A percentile compares a stretch with the other conserved stretches of the same genome.
phyloP scores from a whole-genome alignment of 2,888 invertebrate species.

The Antitype chi region DNA sequence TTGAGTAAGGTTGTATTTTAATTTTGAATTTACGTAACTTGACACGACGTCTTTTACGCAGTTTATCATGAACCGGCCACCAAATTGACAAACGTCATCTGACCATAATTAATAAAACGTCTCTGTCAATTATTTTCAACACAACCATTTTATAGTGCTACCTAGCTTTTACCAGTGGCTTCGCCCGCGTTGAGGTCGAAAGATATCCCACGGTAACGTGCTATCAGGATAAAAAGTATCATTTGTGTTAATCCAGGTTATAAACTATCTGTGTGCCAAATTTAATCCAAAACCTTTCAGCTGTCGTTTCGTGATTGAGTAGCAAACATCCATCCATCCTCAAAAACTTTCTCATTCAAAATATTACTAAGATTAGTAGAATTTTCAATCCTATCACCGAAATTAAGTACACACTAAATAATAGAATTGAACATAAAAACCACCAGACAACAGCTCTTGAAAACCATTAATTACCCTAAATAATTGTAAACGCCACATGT shows the following conservation, averaged over 20 bases:
- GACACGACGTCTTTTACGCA: background rate
- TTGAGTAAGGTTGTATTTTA: constrained; percentile 21
- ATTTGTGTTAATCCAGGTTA: too few species aligned
- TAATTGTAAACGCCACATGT: constrained; percentile 37
- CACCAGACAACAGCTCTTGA: background rate
- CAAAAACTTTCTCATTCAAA: too few species aligned
- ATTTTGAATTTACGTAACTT: background rate
- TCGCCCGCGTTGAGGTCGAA: too few species aligned
- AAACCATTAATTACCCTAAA: constrained; percentile 55
- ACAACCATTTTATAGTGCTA: background rate
- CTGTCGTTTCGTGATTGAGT: too few species aligned
- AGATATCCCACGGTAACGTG: too few species aligned
- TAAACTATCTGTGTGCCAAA: too few species aligned
- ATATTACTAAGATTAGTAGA: too few species aligned
- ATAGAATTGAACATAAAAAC: background rate
- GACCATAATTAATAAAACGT: background rate
- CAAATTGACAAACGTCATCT: background rate
- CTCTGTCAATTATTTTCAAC: background rate
- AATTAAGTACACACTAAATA: too few species aligned
- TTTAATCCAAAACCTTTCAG: too few species aligned
- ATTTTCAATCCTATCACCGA: background rate
- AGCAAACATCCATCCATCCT: too few species aligned
- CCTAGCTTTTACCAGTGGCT: too few species aligned
- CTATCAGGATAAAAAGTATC: too few species aligned
- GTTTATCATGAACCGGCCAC: background rate